These are phyloP conservation scores for Linurgus olivaceus DNA, from an alignment of 2,797 vertebrate genomes.

Conservation along the genomic window DNA sequence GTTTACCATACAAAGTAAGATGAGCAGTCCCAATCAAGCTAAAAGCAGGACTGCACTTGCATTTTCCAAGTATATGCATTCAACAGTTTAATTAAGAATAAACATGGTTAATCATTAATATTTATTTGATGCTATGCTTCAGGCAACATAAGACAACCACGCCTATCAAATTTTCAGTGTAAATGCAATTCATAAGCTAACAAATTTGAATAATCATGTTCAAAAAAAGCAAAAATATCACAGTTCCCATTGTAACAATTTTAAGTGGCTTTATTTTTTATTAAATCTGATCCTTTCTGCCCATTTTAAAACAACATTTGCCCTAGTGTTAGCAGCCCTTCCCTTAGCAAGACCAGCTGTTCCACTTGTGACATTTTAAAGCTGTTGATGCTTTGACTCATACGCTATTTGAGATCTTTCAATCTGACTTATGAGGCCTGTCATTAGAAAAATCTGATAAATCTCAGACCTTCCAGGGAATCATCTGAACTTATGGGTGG, in stretches of 20 bases:
- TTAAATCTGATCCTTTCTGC: neutral
- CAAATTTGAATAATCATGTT: neutral
- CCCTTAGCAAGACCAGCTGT: constrained; percentile 61
- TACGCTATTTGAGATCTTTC: constrained; percentile 61
- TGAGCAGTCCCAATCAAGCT: neutral
- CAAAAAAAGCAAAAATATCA: neutral
- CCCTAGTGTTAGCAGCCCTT: neutral
- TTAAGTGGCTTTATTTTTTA: neutral
- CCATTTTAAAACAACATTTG: constrained; percentile 14
- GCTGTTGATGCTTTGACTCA: constrained; percentile 64
- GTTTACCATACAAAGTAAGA: neutral
- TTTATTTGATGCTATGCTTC: neutral
- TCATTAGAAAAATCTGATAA: constrained; percentile 70
- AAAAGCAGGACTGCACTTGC: neutral
- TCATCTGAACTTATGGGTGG: constrained; percentile 63
- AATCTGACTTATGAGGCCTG: constrained; percentile 60
- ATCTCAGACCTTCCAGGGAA: constrained; percentile 68
- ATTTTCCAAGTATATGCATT: neutral
- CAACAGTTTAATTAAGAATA: neutral
- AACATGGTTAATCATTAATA: neutral
- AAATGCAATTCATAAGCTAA: neutral
- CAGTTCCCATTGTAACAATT: neutral
- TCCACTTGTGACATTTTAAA: constrained; percentile 68
- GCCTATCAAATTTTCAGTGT: neutral
- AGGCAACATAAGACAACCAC: neutral